A percentile compares a stretch with the other conserved stretches of the same genome.
Conservation (phyloP, 2,113 vertebrate genomes). For the Sterrhoptilus dennistouni region DNA sequence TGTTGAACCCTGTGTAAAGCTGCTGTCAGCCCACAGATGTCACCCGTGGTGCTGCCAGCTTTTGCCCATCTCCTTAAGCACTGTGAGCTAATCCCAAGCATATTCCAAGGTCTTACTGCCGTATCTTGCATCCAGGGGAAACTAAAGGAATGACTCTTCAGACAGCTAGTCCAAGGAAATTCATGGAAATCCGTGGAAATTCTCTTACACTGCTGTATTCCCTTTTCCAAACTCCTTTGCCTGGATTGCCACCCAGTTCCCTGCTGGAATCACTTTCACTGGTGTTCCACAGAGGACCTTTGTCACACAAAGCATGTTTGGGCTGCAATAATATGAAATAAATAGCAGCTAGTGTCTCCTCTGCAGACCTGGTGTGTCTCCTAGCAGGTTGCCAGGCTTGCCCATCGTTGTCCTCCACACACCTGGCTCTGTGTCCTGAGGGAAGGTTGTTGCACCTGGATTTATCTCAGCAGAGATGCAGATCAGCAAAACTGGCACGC, state of each 20-base stretch:
- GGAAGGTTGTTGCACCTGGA: neutral
- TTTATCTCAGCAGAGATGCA: neutral
- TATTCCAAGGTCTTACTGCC: neutral
- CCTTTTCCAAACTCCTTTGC: neutral
- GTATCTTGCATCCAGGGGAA: neutral
- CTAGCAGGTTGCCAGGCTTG: neutral
- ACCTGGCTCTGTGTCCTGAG: neutral
- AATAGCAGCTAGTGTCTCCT: neutral
- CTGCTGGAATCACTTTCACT: neutral
- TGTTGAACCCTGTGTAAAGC: neutral
- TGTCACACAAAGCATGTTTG: neutral
- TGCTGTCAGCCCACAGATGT: neutral
- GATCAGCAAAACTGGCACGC: neutral
- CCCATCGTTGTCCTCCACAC: neutral
- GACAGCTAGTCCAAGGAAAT: neutral
- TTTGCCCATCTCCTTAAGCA: accelerated
- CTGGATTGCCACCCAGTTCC: neutral
- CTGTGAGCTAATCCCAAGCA: neutral
- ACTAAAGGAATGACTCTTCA: neutral
- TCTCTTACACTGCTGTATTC: neutral
- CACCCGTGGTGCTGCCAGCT: neutral
- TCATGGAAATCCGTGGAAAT: neutral
- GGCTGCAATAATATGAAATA: neutral
- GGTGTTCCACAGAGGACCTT: neutral
- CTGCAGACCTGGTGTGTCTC: neutral